These are phyloP conservation scores for Stratiolaelaps scimitus DNA, from an alignment of 1,140 invertebrate species.

Conservation along the genomic window DNA sequence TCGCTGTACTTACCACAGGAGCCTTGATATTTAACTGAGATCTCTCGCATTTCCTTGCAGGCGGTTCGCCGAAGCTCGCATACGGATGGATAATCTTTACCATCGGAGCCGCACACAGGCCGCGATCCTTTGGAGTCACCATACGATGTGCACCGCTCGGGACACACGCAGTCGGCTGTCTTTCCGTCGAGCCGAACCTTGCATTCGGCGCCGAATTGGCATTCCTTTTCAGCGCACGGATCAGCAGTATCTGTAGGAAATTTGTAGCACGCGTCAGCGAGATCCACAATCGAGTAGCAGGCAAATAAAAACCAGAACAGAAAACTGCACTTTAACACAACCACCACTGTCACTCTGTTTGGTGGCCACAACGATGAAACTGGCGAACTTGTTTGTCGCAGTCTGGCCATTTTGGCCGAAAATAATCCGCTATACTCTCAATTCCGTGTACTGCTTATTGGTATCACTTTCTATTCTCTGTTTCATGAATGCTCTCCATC, in stretches of 20 bases:
- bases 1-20: slow-evolving; percentile 63
- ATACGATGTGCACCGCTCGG: slow-evolving; percentile 58
- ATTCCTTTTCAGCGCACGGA: slow-evolving; percentile 58
- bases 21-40: slow-evolving; percentile 70
- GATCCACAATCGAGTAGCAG: slow-evolving; percentile 10
- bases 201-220: slow-evolving; percentile 60
- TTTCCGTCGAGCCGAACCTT: slow-evolving; percentile 59
- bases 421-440: too few relatives aligned
- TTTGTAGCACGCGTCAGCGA: slow-evolving; percentile 42
- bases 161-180: slow-evolving; percentile 57
- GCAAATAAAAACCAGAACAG: too few relatives aligned
- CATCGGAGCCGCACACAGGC: slow-evolving; percentile 53
- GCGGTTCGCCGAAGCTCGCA: slow-evolving; percentile 67
- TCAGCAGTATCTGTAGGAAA: slow-evolving; percentile 56
- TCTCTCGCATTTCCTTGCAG: slow-evolving; percentile 57
- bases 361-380: too few relatives aligned
- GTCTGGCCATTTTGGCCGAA: too few relatives aligned
- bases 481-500: too few relatives aligned
- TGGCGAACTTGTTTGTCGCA: too few relatives aligned
- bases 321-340: too few relatives aligned
- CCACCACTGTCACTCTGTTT: too few relatives aligned
- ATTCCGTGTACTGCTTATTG: too few relatives aligned
- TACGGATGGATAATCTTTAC: slow-evolving; percentile 50
- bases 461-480: too few relatives aligned
- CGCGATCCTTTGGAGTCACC: slow-evolving; percentile 61